Conservation (phyloP, 1,140 invertebrate species). For the Heliconius eleuchia region DNA sequence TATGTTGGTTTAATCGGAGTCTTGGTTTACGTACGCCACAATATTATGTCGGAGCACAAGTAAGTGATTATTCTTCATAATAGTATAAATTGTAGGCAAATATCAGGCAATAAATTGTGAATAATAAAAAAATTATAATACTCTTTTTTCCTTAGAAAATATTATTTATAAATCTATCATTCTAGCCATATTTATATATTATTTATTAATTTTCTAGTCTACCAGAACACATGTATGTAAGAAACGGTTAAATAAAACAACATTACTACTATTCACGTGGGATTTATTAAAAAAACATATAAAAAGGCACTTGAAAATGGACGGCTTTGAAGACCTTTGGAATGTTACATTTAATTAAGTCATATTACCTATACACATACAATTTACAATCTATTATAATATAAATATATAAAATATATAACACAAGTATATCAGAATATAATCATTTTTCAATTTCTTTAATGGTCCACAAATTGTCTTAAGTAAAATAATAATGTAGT, state of each 20-base stretch:
- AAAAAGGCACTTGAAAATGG: constrained; percentile 55
- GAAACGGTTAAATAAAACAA: constrained; percentile 41
- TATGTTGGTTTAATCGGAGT: constrained; percentile 61
- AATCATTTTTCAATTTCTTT: background rate
- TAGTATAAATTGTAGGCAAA: background rate
- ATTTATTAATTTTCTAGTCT: constrained; percentile 39
- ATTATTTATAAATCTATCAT: no score
- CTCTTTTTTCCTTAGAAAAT: no score
- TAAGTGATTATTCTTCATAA: constrained; percentile 29
- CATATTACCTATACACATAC: background rate
- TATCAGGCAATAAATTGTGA: background rate
- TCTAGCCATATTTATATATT: no score
- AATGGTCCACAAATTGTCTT: background rate
- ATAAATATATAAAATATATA: background rate
- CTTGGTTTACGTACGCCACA: constrained; percentile 56
- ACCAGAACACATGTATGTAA: constrained; percentile 37
- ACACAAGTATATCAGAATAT: background rate
- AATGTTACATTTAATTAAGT: constrained; percentile 25
- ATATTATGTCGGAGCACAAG: constrained; percentile 48
- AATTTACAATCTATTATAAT: background rate
- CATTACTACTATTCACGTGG: constrained; percentile 23
- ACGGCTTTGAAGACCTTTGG: constrained; percentile 42
- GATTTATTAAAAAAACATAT: constrained; percentile 42
- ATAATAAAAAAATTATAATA: no score
- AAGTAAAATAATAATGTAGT: background rate